Percentiles rank a stretch among this genome's conserved stretches.
These are phyloP conservation scores for Venturia canescens DNA, from an alignment of 1,140 invertebrate species.

Conservation along the genomic window DNA sequence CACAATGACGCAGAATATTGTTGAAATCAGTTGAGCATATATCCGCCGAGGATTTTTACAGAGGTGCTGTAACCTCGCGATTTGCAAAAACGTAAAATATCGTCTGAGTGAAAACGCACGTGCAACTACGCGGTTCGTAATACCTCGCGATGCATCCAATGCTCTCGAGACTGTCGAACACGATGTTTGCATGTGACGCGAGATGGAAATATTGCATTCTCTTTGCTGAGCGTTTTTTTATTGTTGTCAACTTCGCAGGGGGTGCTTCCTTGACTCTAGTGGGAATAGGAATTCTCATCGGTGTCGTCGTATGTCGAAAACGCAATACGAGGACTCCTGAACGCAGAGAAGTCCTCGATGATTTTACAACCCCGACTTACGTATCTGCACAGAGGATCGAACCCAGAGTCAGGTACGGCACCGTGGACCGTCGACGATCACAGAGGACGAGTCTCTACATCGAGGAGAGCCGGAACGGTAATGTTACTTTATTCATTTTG, in stretches of 20 bases:
- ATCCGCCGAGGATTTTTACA: neutral
- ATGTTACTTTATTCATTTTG: constrained; percentile 23
- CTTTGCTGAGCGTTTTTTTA: neutral
- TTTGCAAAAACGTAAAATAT: constrained; percentile 19
- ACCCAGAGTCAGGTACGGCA: constrained; percentile 69
- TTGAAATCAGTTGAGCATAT: neutral
- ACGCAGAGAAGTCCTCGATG: constrained; percentile 63
- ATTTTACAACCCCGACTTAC: constrained; percentile 74
- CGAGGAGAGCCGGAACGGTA: constrained; percentile 73
- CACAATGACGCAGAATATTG: neutral
- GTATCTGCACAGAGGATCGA: constrained; percentile 70
- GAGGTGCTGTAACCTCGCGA: neutral
- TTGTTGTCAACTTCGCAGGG: constrained; percentile 52
- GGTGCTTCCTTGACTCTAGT: constrained; percentile 65
- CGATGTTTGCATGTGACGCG: too few relatives aligned
- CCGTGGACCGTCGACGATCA: constrained; percentile 63
- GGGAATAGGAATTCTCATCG: constrained; percentile 71
- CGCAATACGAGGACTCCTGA: constrained; percentile 50
- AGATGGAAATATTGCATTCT: too few relatives aligned
- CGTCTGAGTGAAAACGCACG: neutral
- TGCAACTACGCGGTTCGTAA: too few relatives aligned
- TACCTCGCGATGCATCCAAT: too few relatives aligned
- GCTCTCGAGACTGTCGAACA: too few relatives aligned
- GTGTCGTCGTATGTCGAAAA: constrained; percentile 67
- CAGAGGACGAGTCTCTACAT: constrained; percentile 71